A percentile compares a stretch with the other conserved stretches of the same genome.
Conservation (phyloP, 2,113 vertebrate species). For the Amazona vittata region DNA sequence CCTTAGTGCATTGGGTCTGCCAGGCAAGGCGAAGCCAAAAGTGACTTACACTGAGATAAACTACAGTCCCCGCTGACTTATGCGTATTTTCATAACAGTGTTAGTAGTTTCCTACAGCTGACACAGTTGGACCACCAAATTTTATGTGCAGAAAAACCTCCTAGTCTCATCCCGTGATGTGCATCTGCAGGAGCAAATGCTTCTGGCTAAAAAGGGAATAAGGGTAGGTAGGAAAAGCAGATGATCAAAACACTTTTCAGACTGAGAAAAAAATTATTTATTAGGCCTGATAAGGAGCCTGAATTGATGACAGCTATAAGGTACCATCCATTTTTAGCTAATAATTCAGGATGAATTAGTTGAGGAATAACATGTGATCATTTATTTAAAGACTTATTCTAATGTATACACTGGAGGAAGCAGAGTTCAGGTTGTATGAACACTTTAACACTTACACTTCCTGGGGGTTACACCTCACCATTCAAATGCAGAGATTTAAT, state of each 20-base stretch:
- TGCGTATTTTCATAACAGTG: not conserved
- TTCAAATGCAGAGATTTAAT: not conserved
- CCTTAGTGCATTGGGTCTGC: not conserved
- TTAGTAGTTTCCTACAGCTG: not conserved
- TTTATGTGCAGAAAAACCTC: not conserved
- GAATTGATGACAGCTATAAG: constrained; percentile 46
- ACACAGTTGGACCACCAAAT: not conserved
- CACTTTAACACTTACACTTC: not conserved
- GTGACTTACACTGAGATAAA: not conserved
- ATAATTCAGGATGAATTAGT: constrained; percentile 53
- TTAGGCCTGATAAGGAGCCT: not conserved
- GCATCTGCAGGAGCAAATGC: not conserved
- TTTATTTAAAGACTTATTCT: constrained; percentile 49
- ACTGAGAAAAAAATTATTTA: not conserved
- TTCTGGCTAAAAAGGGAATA: not conserved
- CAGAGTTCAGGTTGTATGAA: not conserved
- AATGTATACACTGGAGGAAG: not conserved
- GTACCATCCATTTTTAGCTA: constrained; percentile 39
- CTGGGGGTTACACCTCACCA: not conserved
- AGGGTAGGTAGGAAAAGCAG: constrained; percentile 17
- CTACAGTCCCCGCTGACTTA: not conserved
- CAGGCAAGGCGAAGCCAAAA: not conserved
- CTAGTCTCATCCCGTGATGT: not conserved
- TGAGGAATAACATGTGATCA: constrained; percentile 48
- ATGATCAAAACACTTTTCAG: constrained; percentile 34